Conservation (phyloP, 2,113 vertebrate genomes). For the Brienomyrus brachyistius region DNA sequence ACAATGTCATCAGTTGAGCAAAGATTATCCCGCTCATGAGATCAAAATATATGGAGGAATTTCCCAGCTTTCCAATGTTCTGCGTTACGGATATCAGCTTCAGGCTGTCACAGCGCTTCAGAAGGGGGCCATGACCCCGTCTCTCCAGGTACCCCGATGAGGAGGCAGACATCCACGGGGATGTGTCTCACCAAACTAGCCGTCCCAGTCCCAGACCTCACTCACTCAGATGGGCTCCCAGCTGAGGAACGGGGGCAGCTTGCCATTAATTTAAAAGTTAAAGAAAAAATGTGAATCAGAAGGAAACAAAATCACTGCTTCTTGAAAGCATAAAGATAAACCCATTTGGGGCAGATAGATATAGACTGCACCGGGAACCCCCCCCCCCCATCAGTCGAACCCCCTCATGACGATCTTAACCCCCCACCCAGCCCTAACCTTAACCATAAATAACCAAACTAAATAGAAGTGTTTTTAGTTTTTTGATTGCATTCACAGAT, state of each 20-base stretch:
- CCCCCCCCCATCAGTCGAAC: not conserved
- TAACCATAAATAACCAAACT: not conserved
- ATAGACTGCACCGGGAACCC: not conserved
- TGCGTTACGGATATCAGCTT: slow-evolving; percentile 69
- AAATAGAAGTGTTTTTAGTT: not conserved
- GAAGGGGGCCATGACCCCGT: slow-evolving; percentile 55
- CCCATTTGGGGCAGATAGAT: not conserved
- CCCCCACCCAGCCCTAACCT: not conserved
- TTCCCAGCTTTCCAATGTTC: slow-evolving; percentile 60
- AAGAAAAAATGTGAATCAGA: not conserved
- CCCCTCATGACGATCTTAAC: not conserved
- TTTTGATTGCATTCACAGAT: not conserved
- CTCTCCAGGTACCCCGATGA: slow-evolving; percentile 47
- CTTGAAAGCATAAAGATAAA: not conserved
- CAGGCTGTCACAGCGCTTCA: slow-evolving; percentile 62
- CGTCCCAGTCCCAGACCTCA: not conserved
- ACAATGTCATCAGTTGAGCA: slow-evolving; percentile 36
- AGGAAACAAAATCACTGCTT: not conserved
- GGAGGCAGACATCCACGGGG: not conserved
- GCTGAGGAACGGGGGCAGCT: not conserved
- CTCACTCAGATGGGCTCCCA: not conserved
- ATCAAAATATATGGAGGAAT: slow-evolving; percentile 70
- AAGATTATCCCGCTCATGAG: slow-evolving; percentile 63
- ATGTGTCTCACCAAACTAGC: not conserved
- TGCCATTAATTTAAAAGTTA: not conserved